Conservation (phyloP, 2,113 vertebrate genomes). For the Pandion haliaetus region DNA sequence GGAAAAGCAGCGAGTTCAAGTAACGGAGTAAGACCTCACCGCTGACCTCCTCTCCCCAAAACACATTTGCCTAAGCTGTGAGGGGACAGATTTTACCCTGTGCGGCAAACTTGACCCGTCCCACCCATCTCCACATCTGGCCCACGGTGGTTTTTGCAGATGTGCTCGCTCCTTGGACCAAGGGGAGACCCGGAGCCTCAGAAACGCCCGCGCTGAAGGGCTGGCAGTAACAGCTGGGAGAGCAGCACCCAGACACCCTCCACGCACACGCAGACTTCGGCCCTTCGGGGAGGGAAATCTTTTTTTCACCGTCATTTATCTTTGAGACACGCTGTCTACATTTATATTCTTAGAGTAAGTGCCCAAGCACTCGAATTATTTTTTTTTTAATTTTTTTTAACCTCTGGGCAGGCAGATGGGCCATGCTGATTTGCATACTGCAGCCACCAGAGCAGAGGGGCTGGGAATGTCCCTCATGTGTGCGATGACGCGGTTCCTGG, state of each 20-base stretch:
- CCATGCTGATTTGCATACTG: not conserved
- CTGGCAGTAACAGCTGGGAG: not conserved
- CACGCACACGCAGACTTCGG: fast-evolving
- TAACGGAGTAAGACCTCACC: fast-evolving
- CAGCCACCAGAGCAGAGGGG: not conserved
- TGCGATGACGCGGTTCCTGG: fast-evolving
- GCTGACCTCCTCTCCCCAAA: not conserved
- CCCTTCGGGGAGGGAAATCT: too few relatives aligned
- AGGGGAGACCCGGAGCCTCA: not conserved
- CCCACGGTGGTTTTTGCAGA: fast-evolving
- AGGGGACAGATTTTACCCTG: not conserved
- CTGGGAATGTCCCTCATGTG: not conserved
- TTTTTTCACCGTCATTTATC: fast-evolving
- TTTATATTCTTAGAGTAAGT: not conserved
- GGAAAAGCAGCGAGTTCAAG: not conserved
- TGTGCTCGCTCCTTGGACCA: not conserved
- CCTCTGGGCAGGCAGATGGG: not conserved
- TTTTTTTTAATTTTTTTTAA: fast-evolving
- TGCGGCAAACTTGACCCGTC: fast-evolving
- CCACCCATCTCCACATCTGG: not conserved
- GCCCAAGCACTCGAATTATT: not conserved
- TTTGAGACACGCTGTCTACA: fast-evolving
- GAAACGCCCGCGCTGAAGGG: fast-evolving
- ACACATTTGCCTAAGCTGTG: fast-evolving
- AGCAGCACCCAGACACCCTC: not conserved